These are phyloP conservation scores for Willowsia nigromaculata DNA, from an alignment of 2,888 invertebrate species.

Conservation along the genomic window DNA sequence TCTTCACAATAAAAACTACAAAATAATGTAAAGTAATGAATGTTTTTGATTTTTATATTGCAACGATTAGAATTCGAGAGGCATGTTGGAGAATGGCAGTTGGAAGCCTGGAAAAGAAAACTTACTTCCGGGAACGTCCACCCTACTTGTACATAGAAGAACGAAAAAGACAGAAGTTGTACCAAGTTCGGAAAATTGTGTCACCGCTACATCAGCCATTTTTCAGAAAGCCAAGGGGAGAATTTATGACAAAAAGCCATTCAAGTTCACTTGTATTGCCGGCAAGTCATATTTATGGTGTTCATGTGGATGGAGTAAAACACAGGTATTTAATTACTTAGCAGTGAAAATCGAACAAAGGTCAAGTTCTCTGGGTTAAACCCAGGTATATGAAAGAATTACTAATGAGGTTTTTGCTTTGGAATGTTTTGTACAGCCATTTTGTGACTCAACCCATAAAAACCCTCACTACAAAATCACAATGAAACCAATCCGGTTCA, in stretches of 20 bases:
- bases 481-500: constrained; percentile 89
- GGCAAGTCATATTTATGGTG: constrained; percentile 95
- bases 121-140: not conserved
- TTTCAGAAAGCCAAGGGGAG: constrained; percentile 86
- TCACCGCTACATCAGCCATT: not conserved
- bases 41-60: no score
- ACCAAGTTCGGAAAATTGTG: constrained; percentile 4
- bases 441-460: constrained; percentile 96
- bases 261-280: constrained; percentile 86
- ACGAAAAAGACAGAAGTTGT: constrained; percentile 9
- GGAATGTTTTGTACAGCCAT: constrained; percentile 84
- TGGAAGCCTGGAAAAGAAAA: not conserved
- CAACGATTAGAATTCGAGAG: no score
- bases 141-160: not conserved
- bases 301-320: constrained; percentile 93
- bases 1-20: no score
- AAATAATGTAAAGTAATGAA: no score
- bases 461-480: constrained; percentile 87
- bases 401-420: not conserved
- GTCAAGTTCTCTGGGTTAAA: no score
- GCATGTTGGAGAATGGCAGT: no score
- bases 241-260: constrained; percentile 94
- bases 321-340: constrained; percentile 82
- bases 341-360: not conserved
- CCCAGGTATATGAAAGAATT: not conserved